Conservation (phyloP, 2,113 vertebrate genomes). For the Microcebus griseorufus region DNA sequence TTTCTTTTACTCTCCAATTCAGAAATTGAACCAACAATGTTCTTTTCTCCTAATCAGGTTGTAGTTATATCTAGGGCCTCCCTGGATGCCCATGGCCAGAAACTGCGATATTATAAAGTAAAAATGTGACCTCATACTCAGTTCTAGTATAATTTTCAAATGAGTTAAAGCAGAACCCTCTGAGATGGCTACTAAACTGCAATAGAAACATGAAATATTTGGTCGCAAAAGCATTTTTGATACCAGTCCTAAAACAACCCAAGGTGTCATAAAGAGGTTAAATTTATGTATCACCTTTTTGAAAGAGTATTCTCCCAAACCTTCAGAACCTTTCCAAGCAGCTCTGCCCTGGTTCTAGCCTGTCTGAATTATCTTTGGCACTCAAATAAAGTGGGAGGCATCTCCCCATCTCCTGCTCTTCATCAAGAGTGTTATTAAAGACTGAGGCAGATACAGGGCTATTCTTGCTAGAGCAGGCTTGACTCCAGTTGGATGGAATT, state of each 20-base stretch:
- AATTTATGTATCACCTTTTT: neutral
- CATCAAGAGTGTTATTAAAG: slow-evolving; percentile 38
- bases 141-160: slow-evolving; percentile 61
- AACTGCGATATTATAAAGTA: slow-evolving; percentile 59
- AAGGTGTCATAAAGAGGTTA: neutral
- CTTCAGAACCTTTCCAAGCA: neutral
- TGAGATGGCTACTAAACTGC: slow-evolving; percentile 12
- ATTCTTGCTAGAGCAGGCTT: slow-evolving; percentile 17
- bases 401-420: neutral
- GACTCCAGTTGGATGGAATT: neutral
- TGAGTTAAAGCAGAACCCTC: slow-evolving; percentile 51
- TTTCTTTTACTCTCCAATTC: slow-evolving; percentile 57
- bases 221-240: slow-evolving; percentile 32
- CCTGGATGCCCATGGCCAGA: slow-evolving; percentile 50
- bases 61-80: slow-evolving; percentile 54
- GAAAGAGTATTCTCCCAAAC: neutral
- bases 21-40: slow-evolving; percentile 68
- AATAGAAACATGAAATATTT: slow-evolving; percentile 21
- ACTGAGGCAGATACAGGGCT: neutral
- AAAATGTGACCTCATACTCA: slow-evolving; percentile 55
- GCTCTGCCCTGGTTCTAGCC: neutral
- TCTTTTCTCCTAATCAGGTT: slow-evolving; percentile 67
- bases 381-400: neutral
- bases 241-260: neutral
- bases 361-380: slow-evolving; percentile 12